These are phyloP conservation scores for Lichenostomus cassidix DNA, from an alignment of 2,113 vertebrate species.

Conservation along the genomic window DNA sequence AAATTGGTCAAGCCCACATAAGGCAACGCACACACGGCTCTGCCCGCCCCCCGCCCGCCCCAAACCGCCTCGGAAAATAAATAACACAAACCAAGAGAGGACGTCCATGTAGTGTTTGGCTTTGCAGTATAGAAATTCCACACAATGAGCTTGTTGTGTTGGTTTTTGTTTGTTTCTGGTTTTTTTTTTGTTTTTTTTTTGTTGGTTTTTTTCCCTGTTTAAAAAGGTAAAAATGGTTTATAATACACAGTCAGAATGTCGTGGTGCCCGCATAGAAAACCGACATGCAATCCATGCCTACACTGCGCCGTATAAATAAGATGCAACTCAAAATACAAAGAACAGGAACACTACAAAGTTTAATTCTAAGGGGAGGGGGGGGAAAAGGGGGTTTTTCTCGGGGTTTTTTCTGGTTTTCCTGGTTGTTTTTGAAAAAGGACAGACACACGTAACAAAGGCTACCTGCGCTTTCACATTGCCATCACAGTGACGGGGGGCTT, in stretches of 20 bases:
- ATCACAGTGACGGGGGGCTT: slow-evolving; percentile 65
- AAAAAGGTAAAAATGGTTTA: slow-evolving; percentile 74
- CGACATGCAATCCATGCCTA: slow-evolving; percentile 68
- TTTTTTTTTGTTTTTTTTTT: not conserved
- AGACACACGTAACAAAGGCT: slow-evolving; percentile 28
- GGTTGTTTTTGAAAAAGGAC: slow-evolving; percentile 43
- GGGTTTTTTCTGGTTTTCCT: not conserved
- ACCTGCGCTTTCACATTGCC: slow-evolving; percentile 54
- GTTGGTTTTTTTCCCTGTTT: not conserved
- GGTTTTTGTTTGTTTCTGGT: not conserved
- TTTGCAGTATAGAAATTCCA: slow-evolving; percentile 67
- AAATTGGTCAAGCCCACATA: slow-evolving; percentile 67
- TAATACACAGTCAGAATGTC: slow-evolving; percentile 62
- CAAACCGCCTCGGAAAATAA: slow-evolving; percentile 14
- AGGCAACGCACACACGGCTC: slow-evolving; percentile 59
- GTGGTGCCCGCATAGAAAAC: slow-evolving; percentile 60
- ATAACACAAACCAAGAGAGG: slow-evolving; percentile 57
- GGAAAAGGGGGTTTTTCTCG: not conserved
- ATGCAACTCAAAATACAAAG: slow-evolving; percentile 63
- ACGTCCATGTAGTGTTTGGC: slow-evolving; percentile 64
- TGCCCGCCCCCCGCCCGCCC: not conserved
- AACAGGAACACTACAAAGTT: slow-evolving; percentile 61
- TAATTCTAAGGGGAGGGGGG: not conserved
- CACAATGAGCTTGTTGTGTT: slow-evolving; percentile 16
- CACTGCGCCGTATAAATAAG: slow-evolving; percentile 61